Evolutionary conservation across 2,113 vertebrate species (phyloP).

Genomic region (Rhea pennata): DNA sequence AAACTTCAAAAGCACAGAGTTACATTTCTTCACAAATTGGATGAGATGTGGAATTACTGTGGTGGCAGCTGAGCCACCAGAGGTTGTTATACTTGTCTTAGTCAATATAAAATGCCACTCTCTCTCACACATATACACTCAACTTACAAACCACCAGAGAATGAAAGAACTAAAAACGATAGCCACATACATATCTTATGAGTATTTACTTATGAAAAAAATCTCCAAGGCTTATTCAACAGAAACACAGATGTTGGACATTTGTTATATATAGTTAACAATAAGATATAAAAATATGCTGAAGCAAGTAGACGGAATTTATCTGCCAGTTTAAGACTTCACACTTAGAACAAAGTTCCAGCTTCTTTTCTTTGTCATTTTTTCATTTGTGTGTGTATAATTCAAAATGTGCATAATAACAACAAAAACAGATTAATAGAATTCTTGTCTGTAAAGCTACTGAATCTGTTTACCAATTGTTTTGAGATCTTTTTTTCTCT

Average conservation of each 20-base stretch:
- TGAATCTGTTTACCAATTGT: accelerated
- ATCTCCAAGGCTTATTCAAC: background rate
- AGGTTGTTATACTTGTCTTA: constrained; percentile 50
- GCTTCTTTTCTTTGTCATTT: background rate
- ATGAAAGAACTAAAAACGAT: background rate
- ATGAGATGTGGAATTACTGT: constrained; percentile 63
- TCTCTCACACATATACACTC: background rate
- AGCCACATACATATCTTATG: background rate
- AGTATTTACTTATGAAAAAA: background rate
- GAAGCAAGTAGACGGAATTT: background rate
- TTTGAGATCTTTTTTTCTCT: background rate
- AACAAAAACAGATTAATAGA: background rate
- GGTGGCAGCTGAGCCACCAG: constrained; percentile 45
- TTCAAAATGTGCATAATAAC: background rate
- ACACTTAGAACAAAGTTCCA: background rate
- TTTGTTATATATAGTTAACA: background rate
- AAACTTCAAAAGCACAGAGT: constrained; percentile 53
- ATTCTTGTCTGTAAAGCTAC: background rate
- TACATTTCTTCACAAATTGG: constrained; percentile 64
- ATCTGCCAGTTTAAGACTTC: background rate
- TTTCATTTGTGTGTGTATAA: background rate
- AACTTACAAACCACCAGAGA: background rate
- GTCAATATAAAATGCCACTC: constrained; percentile 49
- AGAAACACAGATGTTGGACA: background rate
- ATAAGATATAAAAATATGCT: background rate